A percentile compares a stretch with the other conserved stretches of the same genome.
These are phyloP conservation scores for Prionailurus bengalensis DNA, from an alignment of 2,113 vertebrate species.

Conservation along the genomic window DNA sequence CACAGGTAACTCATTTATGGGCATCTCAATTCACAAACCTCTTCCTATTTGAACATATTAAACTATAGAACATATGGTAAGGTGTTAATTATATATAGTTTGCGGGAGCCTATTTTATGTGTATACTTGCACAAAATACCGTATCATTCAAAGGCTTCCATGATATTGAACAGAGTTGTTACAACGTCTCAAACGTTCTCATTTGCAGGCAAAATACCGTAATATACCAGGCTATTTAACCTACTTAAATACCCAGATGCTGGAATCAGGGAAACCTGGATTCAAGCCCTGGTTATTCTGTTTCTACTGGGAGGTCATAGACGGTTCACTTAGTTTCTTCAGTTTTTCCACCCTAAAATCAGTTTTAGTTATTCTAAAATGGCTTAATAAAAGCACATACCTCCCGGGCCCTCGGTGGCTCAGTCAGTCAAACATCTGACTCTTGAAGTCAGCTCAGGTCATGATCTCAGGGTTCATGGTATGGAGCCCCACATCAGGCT, in stretches of 20 bases:
- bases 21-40: not conserved
- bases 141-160: not conserved
- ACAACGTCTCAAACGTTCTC: not conserved
- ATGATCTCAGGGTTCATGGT: too few relatives aligned
- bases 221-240: not conserved
- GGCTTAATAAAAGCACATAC: not conserved
- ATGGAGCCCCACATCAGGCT: too few relatives aligned
- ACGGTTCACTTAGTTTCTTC: not conserved
- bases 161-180: not conserved
- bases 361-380: not conserved
- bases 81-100: rapidly evolving
- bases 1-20: not conserved
- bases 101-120: not conserved
- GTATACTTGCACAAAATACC: not conserved
- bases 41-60: not conserved
- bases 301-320: not conserved
- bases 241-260: not conserved
- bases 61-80: too few relatives aligned
- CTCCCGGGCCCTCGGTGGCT: too few relatives aligned
- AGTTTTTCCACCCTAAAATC: not conserved
- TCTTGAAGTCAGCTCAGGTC: too few relatives aligned
- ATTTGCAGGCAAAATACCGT: not conserved
- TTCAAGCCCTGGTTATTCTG: not conserved
- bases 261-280: not conserved
- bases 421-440: too few relatives aligned